Evolutionary conservation across 2,888 invertebrate genomes (phyloP).

Genomic region (Tanypteryx hageni): DNA sequence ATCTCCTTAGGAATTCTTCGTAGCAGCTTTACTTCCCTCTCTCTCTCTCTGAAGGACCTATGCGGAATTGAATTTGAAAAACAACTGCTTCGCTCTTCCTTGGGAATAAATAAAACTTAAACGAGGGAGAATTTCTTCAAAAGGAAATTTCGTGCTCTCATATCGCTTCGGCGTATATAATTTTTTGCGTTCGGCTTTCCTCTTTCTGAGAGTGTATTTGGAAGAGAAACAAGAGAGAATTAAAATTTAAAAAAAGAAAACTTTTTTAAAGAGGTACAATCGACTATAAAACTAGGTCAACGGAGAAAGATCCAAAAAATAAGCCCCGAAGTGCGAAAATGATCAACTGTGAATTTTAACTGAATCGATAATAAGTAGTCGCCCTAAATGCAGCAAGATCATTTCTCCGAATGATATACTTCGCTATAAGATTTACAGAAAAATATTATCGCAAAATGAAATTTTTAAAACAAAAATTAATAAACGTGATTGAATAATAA

Average conservation of each 20-base stretch:
- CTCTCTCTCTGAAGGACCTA: neutral
- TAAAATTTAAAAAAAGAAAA: neutral
- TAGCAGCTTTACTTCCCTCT: neutral
- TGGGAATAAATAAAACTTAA: neutral
- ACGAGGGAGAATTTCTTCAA: slow-evolving; percentile 13
- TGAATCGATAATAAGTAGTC: too few species aligned
- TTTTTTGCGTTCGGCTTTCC: neutral
- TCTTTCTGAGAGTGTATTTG: neutral
- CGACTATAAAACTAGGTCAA: slow-evolving; percentile 28
- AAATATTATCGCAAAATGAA: too few species aligned
- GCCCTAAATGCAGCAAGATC: too few species aligned
- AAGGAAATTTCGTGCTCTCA: slow-evolving; percentile 32
- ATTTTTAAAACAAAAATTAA: too few species aligned
- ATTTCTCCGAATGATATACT: too few species aligned
- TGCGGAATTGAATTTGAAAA: slow-evolving; percentile 12
- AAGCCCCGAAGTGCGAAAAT: too few species aligned
- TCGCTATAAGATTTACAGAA: too few species aligned
- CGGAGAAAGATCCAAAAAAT: neutral
- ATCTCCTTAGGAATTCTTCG: neutral
- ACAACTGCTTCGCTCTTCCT: neutral
- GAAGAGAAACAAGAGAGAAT: neutral
- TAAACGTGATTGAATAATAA: too few species aligned
- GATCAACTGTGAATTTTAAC: too few species aligned
- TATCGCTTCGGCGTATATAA: neutral
- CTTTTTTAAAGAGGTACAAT: slow-evolving; percentile 9